phyloP scores from a whole-genome alignment of 2,113 vertebrate genomes.

The Neoarius graeffei region DNA sequence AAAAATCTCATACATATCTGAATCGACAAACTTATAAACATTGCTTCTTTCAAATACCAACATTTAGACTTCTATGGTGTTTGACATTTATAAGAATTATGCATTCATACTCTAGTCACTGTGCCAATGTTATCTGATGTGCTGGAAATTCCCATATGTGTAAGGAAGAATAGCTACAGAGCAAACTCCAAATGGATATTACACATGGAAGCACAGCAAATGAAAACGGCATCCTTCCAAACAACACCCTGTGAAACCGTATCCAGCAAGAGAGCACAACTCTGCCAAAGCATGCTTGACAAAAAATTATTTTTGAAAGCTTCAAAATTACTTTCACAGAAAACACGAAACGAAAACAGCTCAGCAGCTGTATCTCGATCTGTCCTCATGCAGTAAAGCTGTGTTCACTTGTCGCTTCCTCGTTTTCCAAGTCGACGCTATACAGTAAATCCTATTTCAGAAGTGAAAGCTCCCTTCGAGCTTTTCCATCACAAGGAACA shows the following conservation, averaged over 20 bases:
- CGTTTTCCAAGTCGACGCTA: constrained; percentile 27
- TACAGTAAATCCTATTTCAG: constrained; percentile 39
- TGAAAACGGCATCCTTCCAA: not conserved
- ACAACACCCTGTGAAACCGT: not conserved
- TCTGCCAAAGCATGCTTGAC: not conserved
- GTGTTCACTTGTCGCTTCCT: not conserved
- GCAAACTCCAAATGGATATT: not conserved
- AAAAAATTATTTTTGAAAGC: not conserved
- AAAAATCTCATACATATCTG: not conserved
- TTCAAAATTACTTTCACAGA: not conserved
- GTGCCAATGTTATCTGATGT: not conserved
- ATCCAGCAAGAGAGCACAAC: not conserved
- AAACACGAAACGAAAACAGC: not conserved
- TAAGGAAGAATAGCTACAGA: not conserved
- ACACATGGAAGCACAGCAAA: not conserved
- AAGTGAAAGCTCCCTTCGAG: constrained; percentile 27
- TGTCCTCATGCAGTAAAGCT: not conserved
- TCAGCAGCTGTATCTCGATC: not conserved
- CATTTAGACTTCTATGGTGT: not conserved
- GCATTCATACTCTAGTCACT: not conserved
- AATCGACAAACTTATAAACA: not conserved
- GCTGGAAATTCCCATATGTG: not conserved
- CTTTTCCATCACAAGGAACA: constrained; percentile 34
- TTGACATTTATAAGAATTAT: not conserved
- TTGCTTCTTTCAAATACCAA: not conserved